Evolutionary conservation across 1,140 invertebrate species (phyloP).

Genomic region (Goniozus legneri): DNA sequence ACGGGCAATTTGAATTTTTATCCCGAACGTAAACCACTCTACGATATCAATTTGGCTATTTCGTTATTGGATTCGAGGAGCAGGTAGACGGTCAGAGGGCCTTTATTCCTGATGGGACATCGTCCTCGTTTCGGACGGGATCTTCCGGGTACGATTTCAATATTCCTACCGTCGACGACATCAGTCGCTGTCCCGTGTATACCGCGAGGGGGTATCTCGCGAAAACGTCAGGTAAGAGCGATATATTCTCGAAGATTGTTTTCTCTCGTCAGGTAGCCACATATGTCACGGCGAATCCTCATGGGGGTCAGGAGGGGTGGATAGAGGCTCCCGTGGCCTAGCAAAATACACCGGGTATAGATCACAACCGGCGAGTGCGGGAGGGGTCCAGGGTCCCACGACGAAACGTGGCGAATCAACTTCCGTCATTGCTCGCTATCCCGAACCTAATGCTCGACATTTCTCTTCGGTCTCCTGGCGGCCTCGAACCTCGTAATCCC

Average conservation of each 20-base stretch:
- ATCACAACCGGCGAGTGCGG: constrained; percentile 49
- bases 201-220: neutral
- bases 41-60: too few species aligned
- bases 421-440: constrained; percentile 53
- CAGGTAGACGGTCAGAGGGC: too few species aligned
- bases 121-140: too few species aligned
- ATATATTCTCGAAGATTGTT: constrained; percentile 56
- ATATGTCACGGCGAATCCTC: constrained; percentile 51
- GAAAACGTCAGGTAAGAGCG: constrained; percentile 35
- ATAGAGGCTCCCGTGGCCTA: constrained; percentile 34
- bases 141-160: constrained; percentile 15
- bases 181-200: constrained; percentile 10
- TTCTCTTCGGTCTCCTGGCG: constrained; percentile 51
- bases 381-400: constrained; percentile 33
- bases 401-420: constrained; percentile 53
- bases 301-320: too few species aligned
- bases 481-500: constrained; percentile 21
- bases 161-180: constrained; percentile 11
- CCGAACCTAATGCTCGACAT: constrained; percentile 47
- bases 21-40: too few species aligned
- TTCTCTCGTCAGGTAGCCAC: constrained; percentile 56
- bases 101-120: too few species aligned
- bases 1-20: too few species aligned
- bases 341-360: constrained; percentile 45
- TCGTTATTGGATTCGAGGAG: too few species aligned